Evolutionary conservation across 2,888 invertebrate species (phyloP).

Genomic region (Brenthis hecate): DNA sequence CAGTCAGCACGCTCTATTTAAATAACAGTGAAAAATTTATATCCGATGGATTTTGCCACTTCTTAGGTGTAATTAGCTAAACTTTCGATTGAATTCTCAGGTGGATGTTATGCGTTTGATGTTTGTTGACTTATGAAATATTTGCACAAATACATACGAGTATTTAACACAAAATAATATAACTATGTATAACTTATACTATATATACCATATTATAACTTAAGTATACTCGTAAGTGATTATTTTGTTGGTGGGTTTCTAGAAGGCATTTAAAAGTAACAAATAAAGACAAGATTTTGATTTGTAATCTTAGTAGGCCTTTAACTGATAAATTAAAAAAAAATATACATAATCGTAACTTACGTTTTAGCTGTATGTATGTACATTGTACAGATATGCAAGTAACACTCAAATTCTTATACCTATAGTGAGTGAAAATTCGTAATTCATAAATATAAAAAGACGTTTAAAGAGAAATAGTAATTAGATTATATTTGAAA

Average conservation of each 20-base stretch:
- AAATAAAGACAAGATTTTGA: too few relatives aligned
- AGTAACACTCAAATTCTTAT: not conserved
- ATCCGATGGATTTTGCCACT: conserved; percentile 48
- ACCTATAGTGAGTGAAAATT: not conserved
- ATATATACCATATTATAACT: too few relatives aligned
- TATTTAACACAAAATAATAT: too few relatives aligned
- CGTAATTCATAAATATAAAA: not conserved
- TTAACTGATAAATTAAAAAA: too few relatives aligned
- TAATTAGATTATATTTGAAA: conserved; percentile 48
- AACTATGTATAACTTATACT: too few relatives aligned
- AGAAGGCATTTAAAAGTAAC: too few relatives aligned
- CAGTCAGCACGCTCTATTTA: conserved; percentile 73
- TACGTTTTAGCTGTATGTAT: not conserved
- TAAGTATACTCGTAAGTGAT: too few relatives aligned
- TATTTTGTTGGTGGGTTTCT: too few relatives aligned
- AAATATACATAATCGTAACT: too few relatives aligned
- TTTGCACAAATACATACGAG: not conserved
- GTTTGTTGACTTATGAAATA: conserved; percentile 3
- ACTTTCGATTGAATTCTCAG: conserved; percentile 40
- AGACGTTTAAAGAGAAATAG: conserved; percentile 30
- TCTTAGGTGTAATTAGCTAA: conserved; percentile 48
- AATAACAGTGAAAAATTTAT: conserved; percentile 65
- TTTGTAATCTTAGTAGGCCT: too few relatives aligned
- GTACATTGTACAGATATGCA: not conserved
- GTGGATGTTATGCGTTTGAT: conserved; percentile 24